phyloP scores from a whole-genome alignment of 2,797 vertebrate species.

The Amphiprion clarkii region DNA sequence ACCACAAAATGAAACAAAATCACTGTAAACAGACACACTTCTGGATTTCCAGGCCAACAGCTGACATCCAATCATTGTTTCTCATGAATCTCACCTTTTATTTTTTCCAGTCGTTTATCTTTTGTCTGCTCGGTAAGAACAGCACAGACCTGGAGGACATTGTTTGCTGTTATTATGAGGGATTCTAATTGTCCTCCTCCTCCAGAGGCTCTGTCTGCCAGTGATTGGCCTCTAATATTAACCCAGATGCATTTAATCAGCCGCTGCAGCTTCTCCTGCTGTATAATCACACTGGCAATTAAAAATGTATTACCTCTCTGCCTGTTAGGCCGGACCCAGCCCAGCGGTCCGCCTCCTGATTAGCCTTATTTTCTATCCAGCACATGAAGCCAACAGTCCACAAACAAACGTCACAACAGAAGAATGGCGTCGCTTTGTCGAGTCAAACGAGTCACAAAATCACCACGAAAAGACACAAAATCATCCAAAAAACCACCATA shows the following conservation, averaged over 20 bases:
- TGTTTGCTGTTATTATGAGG: constrained; percentile 84
- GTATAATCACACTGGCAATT: constrained; percentile 87
- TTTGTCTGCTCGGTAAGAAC: constrained; percentile 66
- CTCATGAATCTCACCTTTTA: constrained; percentile 62
- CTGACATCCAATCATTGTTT: constrained; percentile 63
- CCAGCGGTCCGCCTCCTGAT: too few relatives aligned
- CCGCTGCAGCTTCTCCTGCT: constrained; percentile 78
- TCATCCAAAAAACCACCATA: too few relatives aligned
- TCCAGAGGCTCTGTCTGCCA: constrained; percentile 80
- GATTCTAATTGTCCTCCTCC: constrained; percentile 85
- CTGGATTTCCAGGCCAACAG: background rate
- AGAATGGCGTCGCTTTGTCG: background rate
- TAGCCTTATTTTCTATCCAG: too few relatives aligned
- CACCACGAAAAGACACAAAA: too few relatives aligned
- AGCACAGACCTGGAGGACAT: constrained; percentile 76
- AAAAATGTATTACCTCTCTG: constrained; percentile 84
- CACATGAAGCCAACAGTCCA: constrained; percentile 27
- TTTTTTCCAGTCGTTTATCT: constrained; percentile 75
- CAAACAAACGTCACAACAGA: constrained; percentile 52
- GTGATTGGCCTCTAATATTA: constrained; percentile 87
- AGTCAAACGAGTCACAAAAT: too few relatives aligned
- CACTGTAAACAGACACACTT: too few relatives aligned
- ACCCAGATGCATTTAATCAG: constrained; percentile 87
- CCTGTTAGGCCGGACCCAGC: constrained; percentile 64
- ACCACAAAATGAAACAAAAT: too few relatives aligned